These are phyloP conservation scores for Caenorhabditis brenneri DNA, from an alignment of 1,140 invertebrate species.

Conservation along the genomic window DNA sequence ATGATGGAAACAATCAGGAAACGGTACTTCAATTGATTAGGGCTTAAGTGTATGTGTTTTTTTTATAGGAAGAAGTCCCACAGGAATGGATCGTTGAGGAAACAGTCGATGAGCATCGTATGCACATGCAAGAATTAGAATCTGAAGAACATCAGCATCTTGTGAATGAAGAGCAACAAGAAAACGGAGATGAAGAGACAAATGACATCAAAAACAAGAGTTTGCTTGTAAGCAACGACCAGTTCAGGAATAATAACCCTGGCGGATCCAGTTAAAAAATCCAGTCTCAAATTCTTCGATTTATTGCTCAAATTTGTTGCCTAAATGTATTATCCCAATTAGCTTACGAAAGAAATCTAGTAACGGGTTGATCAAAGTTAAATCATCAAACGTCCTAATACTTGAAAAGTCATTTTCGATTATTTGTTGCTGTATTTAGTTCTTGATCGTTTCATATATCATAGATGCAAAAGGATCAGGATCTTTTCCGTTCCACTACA, in stretches of 20 bases:
- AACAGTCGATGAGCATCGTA: neutral
- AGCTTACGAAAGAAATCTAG: too few relatives aligned
- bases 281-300: too few relatives aligned
- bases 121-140: neutral
- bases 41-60: neutral
- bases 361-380: too few relatives aligned
- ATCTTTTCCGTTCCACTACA: too few relatives aligned
- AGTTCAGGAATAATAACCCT: neutral
- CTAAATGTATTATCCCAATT: too few relatives aligned
- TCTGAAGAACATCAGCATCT: neutral
- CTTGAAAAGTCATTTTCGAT: too few relatives aligned
- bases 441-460: too few relatives aligned
- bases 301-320: too few relatives aligned
- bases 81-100: conserved; percentile 31
- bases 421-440: too few relatives aligned
- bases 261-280: neutral
- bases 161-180: neutral
- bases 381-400: too few relatives aligned
- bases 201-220: neutral
- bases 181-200: neutral
- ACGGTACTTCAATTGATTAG: neutral
- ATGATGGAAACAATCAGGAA: conserved; percentile 4
- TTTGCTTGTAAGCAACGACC: neutral
- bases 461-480: too few relatives aligned
- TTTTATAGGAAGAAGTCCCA: conserved; percentile 15